These are phyloP conservation scores for Fragum sueziense DNA, from an alignment of 2,888 invertebrate species.

Conservation along the genomic window DNA sequence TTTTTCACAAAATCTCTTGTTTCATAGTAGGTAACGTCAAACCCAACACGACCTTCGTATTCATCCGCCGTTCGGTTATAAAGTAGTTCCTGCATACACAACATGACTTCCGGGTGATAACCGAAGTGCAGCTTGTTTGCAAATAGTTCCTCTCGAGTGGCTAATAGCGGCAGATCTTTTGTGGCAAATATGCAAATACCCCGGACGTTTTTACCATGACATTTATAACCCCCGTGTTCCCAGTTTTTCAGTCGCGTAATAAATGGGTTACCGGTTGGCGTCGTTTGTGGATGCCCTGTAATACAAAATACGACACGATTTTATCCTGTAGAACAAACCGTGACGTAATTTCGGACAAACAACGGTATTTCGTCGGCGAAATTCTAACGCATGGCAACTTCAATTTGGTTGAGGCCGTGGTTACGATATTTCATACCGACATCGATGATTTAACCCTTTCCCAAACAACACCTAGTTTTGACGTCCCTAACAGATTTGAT, in stretches of 20 bases:
- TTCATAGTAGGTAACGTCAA: background rate
- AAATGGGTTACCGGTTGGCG: background rate
- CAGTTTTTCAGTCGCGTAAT: background rate
- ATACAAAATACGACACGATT: too few relatives aligned
- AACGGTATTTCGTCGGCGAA: too few relatives aligned
- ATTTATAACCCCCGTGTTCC: background rate
- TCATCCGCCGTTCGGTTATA: background rate
- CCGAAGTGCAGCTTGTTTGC: background rate
- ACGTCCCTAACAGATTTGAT: too few relatives aligned
- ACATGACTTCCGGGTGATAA: background rate
- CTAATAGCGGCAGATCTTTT: background rate
- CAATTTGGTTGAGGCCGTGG: too few relatives aligned
- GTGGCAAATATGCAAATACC: background rate
- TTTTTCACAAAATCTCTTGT: constrained; percentile 3
- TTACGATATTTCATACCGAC: too few relatives aligned
- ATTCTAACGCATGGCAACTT: too few relatives aligned
- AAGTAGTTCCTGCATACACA: constrained; percentile 4
- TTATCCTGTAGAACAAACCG: too few relatives aligned
- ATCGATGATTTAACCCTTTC: too few relatives aligned
- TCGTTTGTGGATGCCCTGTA: background rate
- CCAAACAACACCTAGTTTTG: too few relatives aligned
- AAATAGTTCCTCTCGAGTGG: background rate
- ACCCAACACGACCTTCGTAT: background rate
- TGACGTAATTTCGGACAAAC: too few relatives aligned
- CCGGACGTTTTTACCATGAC: background rate